Conservation (phyloP, 2,797 vertebrate species). For the Melanotaenia pygmaea region DNA sequence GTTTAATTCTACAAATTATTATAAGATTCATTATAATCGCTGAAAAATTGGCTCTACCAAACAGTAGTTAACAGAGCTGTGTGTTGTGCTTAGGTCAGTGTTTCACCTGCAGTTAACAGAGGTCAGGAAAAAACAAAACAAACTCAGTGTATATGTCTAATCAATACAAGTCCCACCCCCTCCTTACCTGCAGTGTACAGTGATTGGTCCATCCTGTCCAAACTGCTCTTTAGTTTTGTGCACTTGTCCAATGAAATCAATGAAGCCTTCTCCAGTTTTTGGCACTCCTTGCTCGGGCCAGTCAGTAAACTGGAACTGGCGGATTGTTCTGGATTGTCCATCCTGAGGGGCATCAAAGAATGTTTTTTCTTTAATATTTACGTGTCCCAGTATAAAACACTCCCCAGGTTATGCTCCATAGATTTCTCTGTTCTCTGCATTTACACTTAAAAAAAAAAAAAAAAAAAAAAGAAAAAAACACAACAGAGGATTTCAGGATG, state of each 20-base stretch:
- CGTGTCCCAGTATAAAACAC: neutral
- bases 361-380: neutral
- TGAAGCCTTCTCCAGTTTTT: conserved; percentile 97
- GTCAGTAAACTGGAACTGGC: conserved; percentile 98
- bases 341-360: conserved; percentile 78
- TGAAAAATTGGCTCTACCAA: no score
- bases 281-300: conserved; percentile 98
- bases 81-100: no score
- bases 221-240: conserved; percentile 99
- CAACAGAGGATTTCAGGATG: neutral
- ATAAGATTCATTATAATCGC: no score
- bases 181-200: conserved; percentile 93
- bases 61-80: no score
- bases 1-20: no score
- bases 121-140: no score
- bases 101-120: no score
- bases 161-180: neutral
- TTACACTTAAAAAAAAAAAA: neutral
- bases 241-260: conserved; percentile 97
- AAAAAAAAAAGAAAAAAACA: neutral
- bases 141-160: neutral
- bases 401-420: conserved; percentile 3
- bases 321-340: conserved; percentile 95
- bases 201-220: conserved; percentile 95
- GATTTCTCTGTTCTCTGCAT: neutral